Conservation (phyloP, 2,113 vertebrate species). For the Ranitomeya imitator region DNA sequence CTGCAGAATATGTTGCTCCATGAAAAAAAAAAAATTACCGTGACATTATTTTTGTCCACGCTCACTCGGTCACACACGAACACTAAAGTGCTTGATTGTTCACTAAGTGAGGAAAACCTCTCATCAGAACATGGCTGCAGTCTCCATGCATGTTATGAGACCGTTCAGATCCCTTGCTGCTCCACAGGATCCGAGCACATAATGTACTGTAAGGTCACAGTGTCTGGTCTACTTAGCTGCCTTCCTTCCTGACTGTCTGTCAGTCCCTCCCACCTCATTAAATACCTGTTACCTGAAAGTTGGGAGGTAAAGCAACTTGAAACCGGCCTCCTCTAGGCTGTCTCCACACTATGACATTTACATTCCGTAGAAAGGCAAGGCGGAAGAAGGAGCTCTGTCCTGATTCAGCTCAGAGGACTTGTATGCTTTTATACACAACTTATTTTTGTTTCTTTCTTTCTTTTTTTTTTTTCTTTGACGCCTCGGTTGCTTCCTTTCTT, state of each 20-base stretch:
- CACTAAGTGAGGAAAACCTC: background rate
- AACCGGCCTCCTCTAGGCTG: slow-evolving; percentile 78
- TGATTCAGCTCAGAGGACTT: slow-evolving; percentile 59
- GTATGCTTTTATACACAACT: slow-evolving; percentile 38
- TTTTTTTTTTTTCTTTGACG: background rate
- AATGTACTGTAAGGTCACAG: background rate
- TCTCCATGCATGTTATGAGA: background rate
- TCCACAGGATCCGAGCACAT: background rate
- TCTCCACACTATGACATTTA: slow-evolving; percentile 75
- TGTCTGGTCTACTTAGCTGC: background rate
- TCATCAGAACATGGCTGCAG: background rate
- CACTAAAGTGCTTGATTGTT: too few species aligned
- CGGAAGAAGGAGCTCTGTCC: slow-evolving; percentile 55
- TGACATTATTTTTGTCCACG: too few species aligned
- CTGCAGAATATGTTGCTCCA: too few species aligned
- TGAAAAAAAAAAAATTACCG: too few species aligned
- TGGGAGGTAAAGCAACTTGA: slow-evolving; percentile 79
- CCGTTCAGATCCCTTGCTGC: background rate
- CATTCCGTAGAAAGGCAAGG: slow-evolving; percentile 77
- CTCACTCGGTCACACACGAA: too few species aligned
- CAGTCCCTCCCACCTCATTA: slow-evolving; percentile 59
- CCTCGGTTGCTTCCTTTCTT: background rate
- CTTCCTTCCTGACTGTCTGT: slow-evolving; percentile 67
- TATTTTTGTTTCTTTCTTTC: background rate
- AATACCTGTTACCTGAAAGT: slow-evolving; percentile 70